phyloP scores from a whole-genome alignment of 2,888 invertebrate species.

The Drosophila neonasuta region DNA sequence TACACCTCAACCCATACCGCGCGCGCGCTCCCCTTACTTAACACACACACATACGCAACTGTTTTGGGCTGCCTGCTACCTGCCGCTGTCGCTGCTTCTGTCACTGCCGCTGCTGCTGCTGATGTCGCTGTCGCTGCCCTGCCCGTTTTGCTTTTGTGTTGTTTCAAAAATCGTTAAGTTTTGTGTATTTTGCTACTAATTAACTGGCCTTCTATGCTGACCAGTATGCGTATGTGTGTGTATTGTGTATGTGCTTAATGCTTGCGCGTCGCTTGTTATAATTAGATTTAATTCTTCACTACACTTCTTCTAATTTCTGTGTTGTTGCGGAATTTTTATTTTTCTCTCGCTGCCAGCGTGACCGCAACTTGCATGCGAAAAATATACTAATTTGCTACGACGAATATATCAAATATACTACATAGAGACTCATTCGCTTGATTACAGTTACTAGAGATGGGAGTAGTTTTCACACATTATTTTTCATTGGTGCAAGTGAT shows the following conservation, averaged over 20 bases:
- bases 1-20: constrained; percentile 54
- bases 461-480: neutral
- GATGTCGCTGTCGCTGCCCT: constrained; percentile 36
- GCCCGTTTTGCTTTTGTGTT: constrained; percentile 48
- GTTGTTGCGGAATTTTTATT: constrained; percentile 66
- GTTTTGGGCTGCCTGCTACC: constrained; percentile 54
- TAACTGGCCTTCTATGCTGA: constrained; percentile 40
- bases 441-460: neutral
- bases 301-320: constrained; percentile 59
- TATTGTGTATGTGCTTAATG: constrained; percentile 37
- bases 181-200: constrained; percentile 49
- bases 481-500: neutral
- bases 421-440: neutral
- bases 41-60: constrained; percentile 34
- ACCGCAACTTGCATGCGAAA: neutral
- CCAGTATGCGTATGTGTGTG: constrained; percentile 24
- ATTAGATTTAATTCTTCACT: constrained; percentile 72
- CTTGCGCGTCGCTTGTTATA: constrained; percentile 61
- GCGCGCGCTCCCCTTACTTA: constrained; percentile 30
- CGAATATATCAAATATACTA: neutral
- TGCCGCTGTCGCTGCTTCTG: constrained; percentile 41
- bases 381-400: constrained; percentile 4
- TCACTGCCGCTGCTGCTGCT: constrained; percentile 42
- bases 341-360: constrained; percentile 47
- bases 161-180: constrained; percentile 59